Evolutionary conservation across 2,113 vertebrate genomes (phyloP).

Genomic region (Phycodurus eques): DNA sequence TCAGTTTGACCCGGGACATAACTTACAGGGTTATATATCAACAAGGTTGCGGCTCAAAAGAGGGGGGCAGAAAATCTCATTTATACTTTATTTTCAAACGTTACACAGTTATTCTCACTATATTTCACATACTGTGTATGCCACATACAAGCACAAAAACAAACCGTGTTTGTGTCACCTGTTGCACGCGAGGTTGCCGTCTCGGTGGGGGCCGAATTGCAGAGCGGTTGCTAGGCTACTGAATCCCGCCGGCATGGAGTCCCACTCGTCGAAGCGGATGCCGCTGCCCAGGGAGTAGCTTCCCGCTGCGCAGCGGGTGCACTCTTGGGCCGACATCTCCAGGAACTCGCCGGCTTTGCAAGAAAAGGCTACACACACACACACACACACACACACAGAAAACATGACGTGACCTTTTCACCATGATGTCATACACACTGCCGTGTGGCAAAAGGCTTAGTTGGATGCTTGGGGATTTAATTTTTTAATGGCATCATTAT

Average conservation of each 20-base stretch:
- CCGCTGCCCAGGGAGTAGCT: constrained; percentile 94
- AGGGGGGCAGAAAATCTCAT: background rate
- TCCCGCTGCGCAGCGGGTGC: constrained; percentile 87
- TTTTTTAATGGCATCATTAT: background rate
- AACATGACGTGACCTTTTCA: background rate
- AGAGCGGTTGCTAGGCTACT: constrained; percentile 87
- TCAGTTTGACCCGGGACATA: no score
- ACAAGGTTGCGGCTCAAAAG: no score
- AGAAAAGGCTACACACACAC: constrained; percentile 82
- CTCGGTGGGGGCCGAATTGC: constrained; percentile 73
- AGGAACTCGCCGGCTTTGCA: constrained; percentile 91
- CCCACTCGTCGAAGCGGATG: constrained; percentile 95
- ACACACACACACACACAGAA: background rate
- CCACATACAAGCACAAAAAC: background rate
- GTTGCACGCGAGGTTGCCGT: constrained; percentile 79
- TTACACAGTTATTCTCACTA: background rate
- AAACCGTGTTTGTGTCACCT: constrained; percentile 66
- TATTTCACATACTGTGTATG: background rate
- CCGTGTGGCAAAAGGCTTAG: background rate
- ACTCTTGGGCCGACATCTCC: constrained; percentile 93
- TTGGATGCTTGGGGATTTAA: background rate
- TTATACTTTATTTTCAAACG: background rate
- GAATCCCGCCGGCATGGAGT: constrained; percentile 88
- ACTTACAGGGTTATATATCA: no score
- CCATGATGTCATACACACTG: background rate